Evolutionary conservation across 64 coral and sea anemone genomes (phyloP).

Genomic region (Platygyra sinensis): DNA sequence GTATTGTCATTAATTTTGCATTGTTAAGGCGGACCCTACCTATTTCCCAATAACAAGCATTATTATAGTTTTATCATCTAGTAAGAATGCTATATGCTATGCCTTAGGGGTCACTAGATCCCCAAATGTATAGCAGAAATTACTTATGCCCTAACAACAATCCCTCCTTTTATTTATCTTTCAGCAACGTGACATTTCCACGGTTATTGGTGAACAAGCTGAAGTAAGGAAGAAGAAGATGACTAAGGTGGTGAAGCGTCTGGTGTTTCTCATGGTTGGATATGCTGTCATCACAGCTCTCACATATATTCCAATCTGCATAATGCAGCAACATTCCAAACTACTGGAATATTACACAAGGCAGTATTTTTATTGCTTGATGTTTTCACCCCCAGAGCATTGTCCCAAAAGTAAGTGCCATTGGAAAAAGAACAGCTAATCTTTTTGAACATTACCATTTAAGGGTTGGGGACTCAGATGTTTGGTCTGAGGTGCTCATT

Average conservation of each 20-base stretch:
- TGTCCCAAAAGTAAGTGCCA: constrained; percentile 50
- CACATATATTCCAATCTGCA: constrained; percentile 44
- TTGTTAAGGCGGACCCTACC: too few relatives aligned
- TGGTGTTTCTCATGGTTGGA: constrained; percentile 76
- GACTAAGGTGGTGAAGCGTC: constrained; percentile 65
- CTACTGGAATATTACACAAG: constrained; percentile 34
- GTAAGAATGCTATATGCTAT: too few relatives aligned
- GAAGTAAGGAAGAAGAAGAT: constrained; percentile 54
- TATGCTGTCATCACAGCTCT: constrained; percentile 56
- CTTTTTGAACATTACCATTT: too few relatives aligned
- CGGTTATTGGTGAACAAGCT: constrained; percentile 58
- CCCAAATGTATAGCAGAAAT: too few relatives aligned
- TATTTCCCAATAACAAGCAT: too few relatives aligned
- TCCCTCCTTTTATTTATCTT: background rate
- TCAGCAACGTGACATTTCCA: constrained; percentile 40
- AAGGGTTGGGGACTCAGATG: too few relatives aligned
- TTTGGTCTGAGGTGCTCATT: too few relatives aligned
- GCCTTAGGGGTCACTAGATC: too few relatives aligned
- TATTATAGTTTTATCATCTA: too few relatives aligned
- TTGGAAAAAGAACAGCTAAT: too few relatives aligned
- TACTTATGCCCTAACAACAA: too few relatives aligned
- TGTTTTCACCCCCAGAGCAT: background rate
- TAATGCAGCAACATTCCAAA: constrained; percentile 28
- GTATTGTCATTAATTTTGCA: too few relatives aligned
- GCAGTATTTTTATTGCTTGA: constrained; percentile 59